These are phyloP conservation scores for Lasioglossum malachurum DNA, from an alignment of 2,888 invertebrate species.

Conservation along the genomic window DNA sequence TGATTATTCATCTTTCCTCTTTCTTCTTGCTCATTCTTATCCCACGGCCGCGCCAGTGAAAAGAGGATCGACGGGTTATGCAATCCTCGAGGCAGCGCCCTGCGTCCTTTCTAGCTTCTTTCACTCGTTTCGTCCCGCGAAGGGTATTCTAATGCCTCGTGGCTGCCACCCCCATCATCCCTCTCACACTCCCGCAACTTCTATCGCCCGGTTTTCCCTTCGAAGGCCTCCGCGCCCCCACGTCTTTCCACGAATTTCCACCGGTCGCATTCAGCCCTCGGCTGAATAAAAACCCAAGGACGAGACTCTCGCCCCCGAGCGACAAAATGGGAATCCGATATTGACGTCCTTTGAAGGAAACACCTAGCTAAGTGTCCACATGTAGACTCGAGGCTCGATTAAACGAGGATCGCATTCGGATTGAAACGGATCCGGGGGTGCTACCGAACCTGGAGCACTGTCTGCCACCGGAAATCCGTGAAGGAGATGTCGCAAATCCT, in stretches of 20 bases:
- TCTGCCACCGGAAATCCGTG: neutral
- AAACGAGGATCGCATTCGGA: slow-evolving; percentile 23
- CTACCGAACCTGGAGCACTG: neutral
- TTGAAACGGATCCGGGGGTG: slow-evolving; percentile 9
- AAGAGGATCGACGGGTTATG: slow-evolving; percentile 62
- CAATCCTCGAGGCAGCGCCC: slow-evolving; percentile 64
- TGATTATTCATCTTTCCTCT: slow-evolving; percentile 71
- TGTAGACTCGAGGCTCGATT: slow-evolving; percentile 37
- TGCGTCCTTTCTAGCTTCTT: slow-evolving; percentile 46
- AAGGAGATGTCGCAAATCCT: neutral
- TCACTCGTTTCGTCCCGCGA: slow-evolving; percentile 53
- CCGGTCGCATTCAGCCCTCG: slow-evolving; percentile 29
- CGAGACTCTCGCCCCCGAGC: slow-evolving; percentile 36
- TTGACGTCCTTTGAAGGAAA: slow-evolving; percentile 65
- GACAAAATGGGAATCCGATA: slow-evolving; percentile 75
- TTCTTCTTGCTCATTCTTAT: slow-evolving; percentile 51
- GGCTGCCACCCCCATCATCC: slow-evolving; percentile 56
- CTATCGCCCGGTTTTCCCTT: slow-evolving; percentile 19
- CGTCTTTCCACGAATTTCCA: slow-evolving; percentile 34
- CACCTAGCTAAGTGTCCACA: slow-evolving; percentile 45
- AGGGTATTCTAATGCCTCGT: slow-evolving; percentile 76
- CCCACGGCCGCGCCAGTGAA: slow-evolving; percentile 63
- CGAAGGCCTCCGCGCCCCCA: neutral
- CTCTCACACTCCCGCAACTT: slow-evolving; percentile 14
- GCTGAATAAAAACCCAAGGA: slow-evolving; percentile 67